Conservation (phyloP, 2,797 vertebrate species). For the Pangasius krempfi region DNA sequence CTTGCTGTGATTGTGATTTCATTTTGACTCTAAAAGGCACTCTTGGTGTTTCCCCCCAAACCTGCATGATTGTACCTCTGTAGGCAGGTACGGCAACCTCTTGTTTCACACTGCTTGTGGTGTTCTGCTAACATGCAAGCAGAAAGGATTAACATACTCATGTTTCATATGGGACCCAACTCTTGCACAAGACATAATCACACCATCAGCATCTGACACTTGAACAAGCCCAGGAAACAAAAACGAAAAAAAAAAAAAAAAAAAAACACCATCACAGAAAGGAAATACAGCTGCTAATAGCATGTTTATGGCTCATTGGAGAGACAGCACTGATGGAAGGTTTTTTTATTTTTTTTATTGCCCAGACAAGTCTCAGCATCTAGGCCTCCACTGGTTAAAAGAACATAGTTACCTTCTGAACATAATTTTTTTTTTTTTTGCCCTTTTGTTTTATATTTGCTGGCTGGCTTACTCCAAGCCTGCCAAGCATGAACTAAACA, state of each 20-base stretch:
- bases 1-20: neutral
- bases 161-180: neutral
- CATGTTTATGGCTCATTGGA: neutral
- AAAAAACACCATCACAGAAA: neutral
- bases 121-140: slow-evolving; percentile 1
- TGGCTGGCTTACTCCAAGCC: neutral
- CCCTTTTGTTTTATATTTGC: neutral
- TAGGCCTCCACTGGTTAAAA: neutral
- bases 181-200: neutral
- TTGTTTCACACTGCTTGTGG: neutral
- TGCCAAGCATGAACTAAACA: slow-evolving; percentile 16
- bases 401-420: neutral
- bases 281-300: neutral
- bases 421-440: neutral
- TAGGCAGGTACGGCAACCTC: neutral
- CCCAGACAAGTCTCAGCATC: neutral
- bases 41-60: neutral
- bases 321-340: neutral
- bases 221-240: neutral
- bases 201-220: neutral
- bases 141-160: neutral
- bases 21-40: slow-evolving; percentile 3
- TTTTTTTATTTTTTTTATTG: neutral
- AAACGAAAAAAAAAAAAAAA: neutral
- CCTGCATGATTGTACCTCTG: neutral